These are phyloP conservation scores for Crotalus viridis DNA, from an alignment of 2,113 vertebrate genomes.

Conservation along the genomic window DNA sequence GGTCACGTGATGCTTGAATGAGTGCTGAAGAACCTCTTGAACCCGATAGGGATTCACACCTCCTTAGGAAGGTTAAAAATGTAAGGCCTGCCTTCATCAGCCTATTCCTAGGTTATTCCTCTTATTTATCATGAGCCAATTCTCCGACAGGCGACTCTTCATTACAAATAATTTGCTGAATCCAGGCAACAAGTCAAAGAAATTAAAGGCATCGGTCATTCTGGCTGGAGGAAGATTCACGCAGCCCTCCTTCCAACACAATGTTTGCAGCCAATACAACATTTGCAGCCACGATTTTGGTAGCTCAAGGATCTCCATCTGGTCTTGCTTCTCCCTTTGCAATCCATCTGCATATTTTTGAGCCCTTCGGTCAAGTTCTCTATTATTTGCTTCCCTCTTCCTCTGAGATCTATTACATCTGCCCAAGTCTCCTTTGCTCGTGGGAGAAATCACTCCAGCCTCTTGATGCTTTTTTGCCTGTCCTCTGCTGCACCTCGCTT, in stretches of 20 bases:
- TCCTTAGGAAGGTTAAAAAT: not conserved
- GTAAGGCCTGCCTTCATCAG: no score
- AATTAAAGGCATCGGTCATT: not conserved
- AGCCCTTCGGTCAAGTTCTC: not conserved
- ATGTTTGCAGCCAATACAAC: not conserved
- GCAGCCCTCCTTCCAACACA: not conserved
- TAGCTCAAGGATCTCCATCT: not conserved
- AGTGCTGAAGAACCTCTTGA: not conserved
- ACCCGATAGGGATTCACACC: not conserved
- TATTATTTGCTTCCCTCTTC: not conserved
- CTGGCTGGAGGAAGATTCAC: not conserved
- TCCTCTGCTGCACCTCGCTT: slow-evolving; percentile 41
- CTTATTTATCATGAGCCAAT: not conserved
- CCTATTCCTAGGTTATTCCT: not conserved
- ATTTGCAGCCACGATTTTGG: not conserved
- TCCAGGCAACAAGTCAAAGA: no score
- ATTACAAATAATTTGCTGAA: not conserved
- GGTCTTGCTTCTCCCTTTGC: not conserved
- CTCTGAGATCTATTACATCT: not conserved
- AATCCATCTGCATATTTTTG: not conserved
- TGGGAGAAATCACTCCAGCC: not conserved
- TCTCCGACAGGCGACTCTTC: not conserved
- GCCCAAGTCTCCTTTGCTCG: not conserved
- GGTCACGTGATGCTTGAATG: no score
- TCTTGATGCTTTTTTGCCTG: not conserved